Percentiles rank a stretch among this genome's conserved stretches.
Evolutionary conservation across 2,888 invertebrate species (phyloP).

Genomic region (Adelphocoris suturalis): DNA sequence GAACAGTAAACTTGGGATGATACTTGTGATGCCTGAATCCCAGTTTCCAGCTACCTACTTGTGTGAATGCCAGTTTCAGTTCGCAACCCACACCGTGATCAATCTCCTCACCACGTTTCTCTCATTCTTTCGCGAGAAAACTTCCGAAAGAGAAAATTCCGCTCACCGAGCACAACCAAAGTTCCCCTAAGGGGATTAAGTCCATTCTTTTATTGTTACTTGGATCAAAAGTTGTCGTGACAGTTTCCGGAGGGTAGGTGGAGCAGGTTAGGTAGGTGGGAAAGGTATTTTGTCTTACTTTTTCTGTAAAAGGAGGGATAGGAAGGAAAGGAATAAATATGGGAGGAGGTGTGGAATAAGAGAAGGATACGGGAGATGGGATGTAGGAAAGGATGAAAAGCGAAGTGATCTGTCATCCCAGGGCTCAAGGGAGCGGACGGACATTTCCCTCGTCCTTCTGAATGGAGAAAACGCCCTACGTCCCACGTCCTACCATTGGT

Average conservation of each 20-base stretch:
- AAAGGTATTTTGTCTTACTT: not conserved
- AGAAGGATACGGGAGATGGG: not conserved
- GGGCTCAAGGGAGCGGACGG: slow-evolving; percentile 8
- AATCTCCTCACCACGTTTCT: slow-evolving; percentile 31
- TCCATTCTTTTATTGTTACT: slow-evolving; percentile 32
- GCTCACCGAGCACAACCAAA: slow-evolving; percentile 31
- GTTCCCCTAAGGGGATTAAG: slow-evolving; percentile 28
- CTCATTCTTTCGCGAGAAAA: not conserved
- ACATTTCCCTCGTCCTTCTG: not conserved
- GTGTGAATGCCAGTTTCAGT: not conserved
- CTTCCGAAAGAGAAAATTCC: not conserved
- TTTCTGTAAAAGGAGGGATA: not conserved
- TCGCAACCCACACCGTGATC: slow-evolving; percentile 25
- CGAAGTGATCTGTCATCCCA: slow-evolving; percentile 15
- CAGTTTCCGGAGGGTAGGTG: not conserved
- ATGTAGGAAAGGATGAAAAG: not conserved
- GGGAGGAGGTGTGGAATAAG: not conserved
- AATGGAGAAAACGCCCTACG: not conserved
- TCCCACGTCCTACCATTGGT: not conserved
- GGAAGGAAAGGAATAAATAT: not conserved
- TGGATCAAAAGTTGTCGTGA: slow-evolving; percentile 8
- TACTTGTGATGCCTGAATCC: not conserved
- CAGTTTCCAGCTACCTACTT: not conserved
- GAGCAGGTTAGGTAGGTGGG: not conserved
- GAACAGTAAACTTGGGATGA: no score